Base-by-base conservation (phyloP, 2,113 vertebrate species). In the Sceloporus tristichus region DNA sequence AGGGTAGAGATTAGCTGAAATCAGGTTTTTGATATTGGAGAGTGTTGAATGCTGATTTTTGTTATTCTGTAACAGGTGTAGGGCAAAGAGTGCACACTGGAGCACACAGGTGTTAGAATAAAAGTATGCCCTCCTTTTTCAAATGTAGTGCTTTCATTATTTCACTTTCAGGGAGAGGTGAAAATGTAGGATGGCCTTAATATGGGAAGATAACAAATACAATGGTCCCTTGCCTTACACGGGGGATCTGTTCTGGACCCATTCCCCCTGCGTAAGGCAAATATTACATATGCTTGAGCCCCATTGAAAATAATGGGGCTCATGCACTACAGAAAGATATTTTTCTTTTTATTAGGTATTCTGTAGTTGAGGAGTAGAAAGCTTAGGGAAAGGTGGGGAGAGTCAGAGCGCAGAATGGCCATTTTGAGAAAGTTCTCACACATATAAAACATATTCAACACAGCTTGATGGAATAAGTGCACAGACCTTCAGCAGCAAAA, bases 1-100 rank as follows among this genome's bases (percentile, higher is more conserved):
- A 95, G 90, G 85, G 94, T 94, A 93, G 90, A 92, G 92, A 93
- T 94, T 88, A 65, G 68, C 85, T 53, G 90, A 87, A 88, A 85
- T 65, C 70, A 93, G 93, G 85, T 92, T 92, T 89, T 93, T 89
- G 86, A 95, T 97, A 98, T 98, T 98, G 81, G 91, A 92, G 93
- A 95, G 97, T 97, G 98, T 96, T 98, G 98, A 98, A 97, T 95
- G 91, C 9, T 86, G 93, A 93, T 71, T 74, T 87, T 97, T 96
- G 96, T 96, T 94, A 96, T 95, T 87, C 95, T 82, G 90, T 95
- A 94, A 74, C 94, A 94, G 94, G 89, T 95, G 96, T 95, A 93
- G 93, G 89, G 87, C 89, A 92, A 90, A 91, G 90, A 95, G 91
- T 78, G 6, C 85, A 93, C 3, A 40, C 87, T 90, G 92, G 90